Percentiles rank a stretch among this genome's conserved stretches.
These are phyloP conservation scores for Desmodus rotundus DNA, from an alignment of 2,113 vertebrate genomes.

Conservation along the genomic window DNA sequence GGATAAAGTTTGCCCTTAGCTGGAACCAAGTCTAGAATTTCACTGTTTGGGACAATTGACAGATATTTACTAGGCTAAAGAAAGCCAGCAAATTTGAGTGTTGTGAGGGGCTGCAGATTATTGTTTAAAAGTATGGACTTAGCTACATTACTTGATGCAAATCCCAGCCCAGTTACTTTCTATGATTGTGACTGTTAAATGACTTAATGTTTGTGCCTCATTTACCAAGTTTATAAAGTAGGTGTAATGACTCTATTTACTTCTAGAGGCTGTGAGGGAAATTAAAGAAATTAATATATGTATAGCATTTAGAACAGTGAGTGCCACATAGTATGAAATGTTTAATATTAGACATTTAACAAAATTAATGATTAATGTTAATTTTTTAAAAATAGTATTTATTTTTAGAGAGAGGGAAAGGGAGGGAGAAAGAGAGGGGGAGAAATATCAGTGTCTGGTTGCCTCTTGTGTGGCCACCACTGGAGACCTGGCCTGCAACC, in stretches of 20 bases:
- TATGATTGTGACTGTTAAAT: neutral
- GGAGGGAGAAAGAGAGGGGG: no score
- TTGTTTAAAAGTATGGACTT: neutral
- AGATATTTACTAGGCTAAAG: neutral
- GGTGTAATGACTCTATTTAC: neutral
- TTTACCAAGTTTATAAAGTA: neutral
- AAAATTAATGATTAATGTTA: neutral
- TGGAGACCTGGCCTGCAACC: no score
- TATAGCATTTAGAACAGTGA: neutral
- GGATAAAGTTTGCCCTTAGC: neutral
- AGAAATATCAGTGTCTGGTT: no score
- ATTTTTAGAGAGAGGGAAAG: no score
- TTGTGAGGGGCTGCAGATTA: neutral
- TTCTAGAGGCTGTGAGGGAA: neutral
- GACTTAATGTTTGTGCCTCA: neutral
- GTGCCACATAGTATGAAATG: neutral
- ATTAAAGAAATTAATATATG: neutral
- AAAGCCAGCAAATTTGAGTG: neutral
- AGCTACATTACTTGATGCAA: neutral
- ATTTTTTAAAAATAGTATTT: no score
- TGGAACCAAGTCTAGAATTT: neutral
- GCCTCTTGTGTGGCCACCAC: no score
- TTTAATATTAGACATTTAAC: neutral
- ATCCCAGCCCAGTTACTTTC: neutral
- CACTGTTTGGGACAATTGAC: neutral